Base-by-base conservation (phyloP, 2,888 invertebrate genomes). In the Dioctria rufipes region DNA sequence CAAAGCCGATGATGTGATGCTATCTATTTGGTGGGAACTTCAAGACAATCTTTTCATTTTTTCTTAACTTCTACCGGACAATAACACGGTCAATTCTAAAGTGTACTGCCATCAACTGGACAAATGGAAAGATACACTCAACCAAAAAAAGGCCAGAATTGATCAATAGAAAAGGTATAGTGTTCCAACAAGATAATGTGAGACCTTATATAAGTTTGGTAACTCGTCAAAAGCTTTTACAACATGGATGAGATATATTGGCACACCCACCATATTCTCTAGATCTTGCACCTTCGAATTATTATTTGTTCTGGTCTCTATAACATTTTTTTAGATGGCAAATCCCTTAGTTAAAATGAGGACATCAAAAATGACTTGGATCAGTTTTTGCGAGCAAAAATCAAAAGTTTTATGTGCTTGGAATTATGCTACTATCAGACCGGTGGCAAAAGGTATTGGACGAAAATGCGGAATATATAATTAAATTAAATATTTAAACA, bases 61-160 rank as follows among this genome's bases (percentile, higher is more conserved):
- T 90, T 90, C 80, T 81, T 46, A 82, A 77, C 78, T 83, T 79
- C 51, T 83, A 75, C 81, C 82, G 78, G 51, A 77, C 39, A 83
- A 83, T 46, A 80, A 49, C 78, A 83, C 83, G 25, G 82, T 83
- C 51, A 83, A 84, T 83, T 84, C 80, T 5, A 69, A 82, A 13
- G 82, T 83, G 51, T 83, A 82, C 49, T 81, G 75, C 83, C 11
- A 78, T 5, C 81, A 83, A 37, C 67, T 82, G 49, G 63, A 81
- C 67, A 82, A 80, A 82, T 78, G 82, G 69, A 79, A 82, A 43
- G 65, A 71, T 63, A n/a, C 83, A 39, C 51, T 81, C 25, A 25
- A 82, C 77, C 39, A 83, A 58, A 66, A 82, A 54, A 58, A 80
- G 54, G 61, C n/a, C 80, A 79, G 78, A 80, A 80, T 80, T 80